Base-by-base conservation (phyloP, 2,888 invertebrate species). In the Xestia rhomboidea region DNA sequence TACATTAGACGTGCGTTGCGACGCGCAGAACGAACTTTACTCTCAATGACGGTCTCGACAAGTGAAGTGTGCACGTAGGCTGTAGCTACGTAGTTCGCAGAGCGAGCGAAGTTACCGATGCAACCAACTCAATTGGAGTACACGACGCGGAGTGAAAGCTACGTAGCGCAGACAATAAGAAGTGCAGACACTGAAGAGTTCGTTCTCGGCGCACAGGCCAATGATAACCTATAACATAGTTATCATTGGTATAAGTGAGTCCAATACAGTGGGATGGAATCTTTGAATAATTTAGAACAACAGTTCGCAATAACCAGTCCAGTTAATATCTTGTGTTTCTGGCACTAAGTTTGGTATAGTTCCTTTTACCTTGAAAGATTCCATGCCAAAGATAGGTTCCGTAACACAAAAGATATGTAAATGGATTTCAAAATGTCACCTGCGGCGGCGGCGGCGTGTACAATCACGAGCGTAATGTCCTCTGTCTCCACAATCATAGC, bases 381-480 rank as follows among this genome's bases (percentile, higher is more conserved):
- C 94, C 94, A 94, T 84, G 67, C 89, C 90, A 88, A 77, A 79
- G 79, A 70, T 76, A 86, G 74, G 72, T 80, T 72, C 88, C 80
- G 79, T 71, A 72, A 79, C 68, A 79, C 70, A 83, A 74, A 85
- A 64, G 75, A 51, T 66, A 57, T 60, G 27, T 68, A 57, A 73
- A 75, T 44, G 71, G 30, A 75, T 64, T 57, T 72, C n/a, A 74
- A 77, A 77, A 79, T 68, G 83, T 92, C 90, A 97, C 97, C 97
- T 96, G 94, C 97, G 95, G 94, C 97, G 97, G 86, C 98, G 97
- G 90, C 98, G 98, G 83, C 98, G 97, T 77, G 98, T 97, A 94
- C 99, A 99, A 93, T 99, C 99, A 87, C 99, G 97, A 72, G 99
- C 99, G 94, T 99, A 99, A 94, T 99, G 99, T 15, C 99, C 99